phyloP scores from a whole-genome alignment of 2,888 invertebrate genomes.

The Amphipyra tragopoginis region DNA sequence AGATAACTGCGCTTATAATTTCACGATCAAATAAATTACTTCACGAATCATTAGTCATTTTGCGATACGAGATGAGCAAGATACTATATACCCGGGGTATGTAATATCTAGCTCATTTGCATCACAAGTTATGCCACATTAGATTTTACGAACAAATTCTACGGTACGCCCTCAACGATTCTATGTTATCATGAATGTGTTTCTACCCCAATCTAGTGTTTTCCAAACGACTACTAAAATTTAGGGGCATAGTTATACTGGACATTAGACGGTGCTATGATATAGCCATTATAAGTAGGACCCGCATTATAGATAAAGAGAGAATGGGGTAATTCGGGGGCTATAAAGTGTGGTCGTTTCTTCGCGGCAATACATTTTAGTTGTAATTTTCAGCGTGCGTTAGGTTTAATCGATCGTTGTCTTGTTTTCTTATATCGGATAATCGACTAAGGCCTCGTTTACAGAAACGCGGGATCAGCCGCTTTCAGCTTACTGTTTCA shows the following conservation, averaged over 20 bases:
- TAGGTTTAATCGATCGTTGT: slow-evolving; percentile 17
- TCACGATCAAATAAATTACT: slow-evolving; percentile 60
- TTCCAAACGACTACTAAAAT: slow-evolving; percentile 41
- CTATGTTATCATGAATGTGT: slow-evolving; percentile 31
- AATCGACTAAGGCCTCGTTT: too few relatives aligned
- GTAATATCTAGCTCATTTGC: slow-evolving; percentile 52
- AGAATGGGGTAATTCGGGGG: slow-evolving; percentile 33
- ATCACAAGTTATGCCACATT: slow-evolving; percentile 45
- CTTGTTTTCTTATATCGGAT: too few relatives aligned
- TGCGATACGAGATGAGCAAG: slow-evolving; percentile 52
- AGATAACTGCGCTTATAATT: slow-evolving; percentile 48
- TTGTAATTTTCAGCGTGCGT: slow-evolving; percentile 27
- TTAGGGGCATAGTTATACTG: slow-evolving; percentile 33
- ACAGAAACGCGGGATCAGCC: too few relatives aligned
- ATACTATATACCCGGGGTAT: slow-evolving; percentile 39
- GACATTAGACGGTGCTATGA: slow-evolving; percentile 19
- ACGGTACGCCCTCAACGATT: slow-evolving; percentile 23
- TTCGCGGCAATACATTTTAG: slow-evolving; percentile 36
- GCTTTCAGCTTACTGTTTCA: too few relatives aligned
- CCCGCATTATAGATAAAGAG: slow-evolving; percentile 33
- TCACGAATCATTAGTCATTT: too few relatives aligned
- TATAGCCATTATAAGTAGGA: slow-evolving; percentile 31
- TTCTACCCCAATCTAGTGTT: slow-evolving; percentile 28
- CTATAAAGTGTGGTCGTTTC: slow-evolving; percentile 47
- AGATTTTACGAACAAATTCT: slow-evolving; percentile 50